Evolutionary conservation across 2,888 invertebrate species (phyloP).

Genomic region (Lasioglossum villosulum): DNA sequence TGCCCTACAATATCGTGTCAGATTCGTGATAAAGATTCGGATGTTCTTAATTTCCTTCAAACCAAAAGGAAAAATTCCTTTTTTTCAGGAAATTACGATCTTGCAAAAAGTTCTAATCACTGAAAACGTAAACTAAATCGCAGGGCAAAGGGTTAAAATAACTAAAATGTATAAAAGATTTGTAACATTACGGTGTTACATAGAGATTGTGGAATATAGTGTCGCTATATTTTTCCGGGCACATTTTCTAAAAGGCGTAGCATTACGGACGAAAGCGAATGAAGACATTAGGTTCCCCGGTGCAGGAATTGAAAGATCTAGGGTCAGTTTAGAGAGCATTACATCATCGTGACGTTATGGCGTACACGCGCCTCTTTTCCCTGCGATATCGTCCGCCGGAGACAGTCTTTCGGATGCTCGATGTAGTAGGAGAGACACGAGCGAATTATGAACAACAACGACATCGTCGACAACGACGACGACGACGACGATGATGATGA

Average conservation of each 20-base stretch:
- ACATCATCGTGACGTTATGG: slow-evolving; percentile 59
- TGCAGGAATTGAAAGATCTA: slow-evolving; percentile 38
- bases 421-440: slow-evolving; percentile 49
- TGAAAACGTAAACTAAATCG: too few relatives aligned
- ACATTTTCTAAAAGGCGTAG: neutral
- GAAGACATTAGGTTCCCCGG: slow-evolving; percentile 30
- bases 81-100: too few relatives aligned
- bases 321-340: slow-evolving; percentile 57
- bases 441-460: slow-evolving; percentile 51
- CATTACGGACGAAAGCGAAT: slow-evolving; percentile 9
- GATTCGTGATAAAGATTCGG: too few relatives aligned
- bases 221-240: neutral
- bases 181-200: neutral
- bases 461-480: neutral
- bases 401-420: slow-evolving; percentile 28
- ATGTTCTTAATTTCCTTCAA: too few relatives aligned
- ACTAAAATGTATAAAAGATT: neutral
- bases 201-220: too few relatives aligned
- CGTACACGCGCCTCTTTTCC: slow-evolving; percentile 52
- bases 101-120: too few relatives aligned
- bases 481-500: slow-evolving; percentile 57
- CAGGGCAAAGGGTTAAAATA: neutral
- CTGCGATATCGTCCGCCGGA: slow-evolving; percentile 20
- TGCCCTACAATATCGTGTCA: too few relatives aligned
- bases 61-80: too few relatives aligned